Evolutionary conservation across 2,888 invertebrate species (phyloP), one percentile per base, ranked within the genome.

Genomic region (Cremastobaeus sp.): DNA sequence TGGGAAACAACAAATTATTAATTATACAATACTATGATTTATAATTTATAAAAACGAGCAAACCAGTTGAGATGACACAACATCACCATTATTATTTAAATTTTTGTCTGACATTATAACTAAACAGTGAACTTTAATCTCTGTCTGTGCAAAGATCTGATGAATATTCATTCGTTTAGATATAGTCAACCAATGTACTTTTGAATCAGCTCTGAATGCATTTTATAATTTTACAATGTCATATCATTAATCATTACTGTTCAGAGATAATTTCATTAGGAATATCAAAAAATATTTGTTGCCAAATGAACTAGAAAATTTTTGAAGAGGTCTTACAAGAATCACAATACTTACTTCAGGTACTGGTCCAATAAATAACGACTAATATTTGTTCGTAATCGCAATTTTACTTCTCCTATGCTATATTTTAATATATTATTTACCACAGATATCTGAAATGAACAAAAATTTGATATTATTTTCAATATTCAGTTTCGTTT

Each of bases 381-480:
- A 3, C 97, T 95, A 79, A 99, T 90, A 84, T 97, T 94, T 34
- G 96, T 95, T 81, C 99, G 90, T 82, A 99, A 93, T 78, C 96
- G 91, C 45, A 99, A 90, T 88, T 98, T 98, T 81, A 97, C 89
- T 89, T 98, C 97, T 71, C 96, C 96, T 85, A 99, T 92, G 78
- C 97, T 95, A 92, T 96, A 98, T 90, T 97, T 98, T 65, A 99
- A 89, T 57, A 96, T 90, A 84, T 97, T 97, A 89, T 98, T 99
- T 32, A 98, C 95, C 73, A 97, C 88, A 0, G 98, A 96, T 86
- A 99, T 94, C 94, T 96, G 55, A 55, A 70, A 70, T 8, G n/a
- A 57, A 28, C 12, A 17, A 34, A 30, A 30, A 30, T 30, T 30
- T 30, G n/a, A n/a, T n/a, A n/a, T n/a, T n/a, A n/a, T n/a, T n/a